phyloP scores from a whole-genome alignment of 2,113 vertebrate species.

The Spheniscus mendiculus region DNA sequence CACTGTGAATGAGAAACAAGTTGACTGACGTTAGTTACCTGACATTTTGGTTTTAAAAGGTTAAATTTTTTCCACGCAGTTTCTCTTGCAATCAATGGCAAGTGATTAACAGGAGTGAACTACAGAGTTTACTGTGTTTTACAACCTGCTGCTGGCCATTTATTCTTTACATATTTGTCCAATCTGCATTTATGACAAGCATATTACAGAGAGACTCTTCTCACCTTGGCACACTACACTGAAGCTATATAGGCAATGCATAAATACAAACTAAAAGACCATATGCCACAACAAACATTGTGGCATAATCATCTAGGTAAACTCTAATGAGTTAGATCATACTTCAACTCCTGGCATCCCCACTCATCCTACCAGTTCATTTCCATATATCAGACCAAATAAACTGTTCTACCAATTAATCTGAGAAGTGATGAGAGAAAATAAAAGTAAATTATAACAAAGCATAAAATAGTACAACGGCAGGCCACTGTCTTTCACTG shows the following conservation, averaged over 20 bases:
- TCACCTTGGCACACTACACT: neutral
- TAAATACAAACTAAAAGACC: neutral
- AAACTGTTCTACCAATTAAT: neutral
- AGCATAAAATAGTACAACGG: neutral
- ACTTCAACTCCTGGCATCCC: neutral
- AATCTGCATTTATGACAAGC: slow-evolving; percentile 10
- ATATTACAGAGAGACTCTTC: neutral
- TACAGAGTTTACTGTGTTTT: neutral
- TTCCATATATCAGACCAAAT: neutral
- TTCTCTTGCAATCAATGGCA: slow-evolving; percentile 8
- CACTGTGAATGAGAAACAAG: neutral
- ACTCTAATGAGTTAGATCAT: neutral
- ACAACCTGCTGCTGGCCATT: neutral
- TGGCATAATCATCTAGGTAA: neutral
- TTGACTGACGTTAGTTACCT: neutral
- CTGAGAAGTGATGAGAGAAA: neutral
- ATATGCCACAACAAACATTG: neutral
- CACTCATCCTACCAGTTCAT: neutral
- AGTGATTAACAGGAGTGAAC: slow-evolving; percentile 15
- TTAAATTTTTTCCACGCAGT: neutral
- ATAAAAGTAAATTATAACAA: neutral
- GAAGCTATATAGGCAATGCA: neutral
- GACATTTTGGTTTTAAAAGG: slow-evolving; percentile 49
- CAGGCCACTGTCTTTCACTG: neutral
- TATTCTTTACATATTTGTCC: neutral